Base-by-base conservation (phyloP, 1,140 invertebrate genomes). In the Zaprionus taronus region DNA sequence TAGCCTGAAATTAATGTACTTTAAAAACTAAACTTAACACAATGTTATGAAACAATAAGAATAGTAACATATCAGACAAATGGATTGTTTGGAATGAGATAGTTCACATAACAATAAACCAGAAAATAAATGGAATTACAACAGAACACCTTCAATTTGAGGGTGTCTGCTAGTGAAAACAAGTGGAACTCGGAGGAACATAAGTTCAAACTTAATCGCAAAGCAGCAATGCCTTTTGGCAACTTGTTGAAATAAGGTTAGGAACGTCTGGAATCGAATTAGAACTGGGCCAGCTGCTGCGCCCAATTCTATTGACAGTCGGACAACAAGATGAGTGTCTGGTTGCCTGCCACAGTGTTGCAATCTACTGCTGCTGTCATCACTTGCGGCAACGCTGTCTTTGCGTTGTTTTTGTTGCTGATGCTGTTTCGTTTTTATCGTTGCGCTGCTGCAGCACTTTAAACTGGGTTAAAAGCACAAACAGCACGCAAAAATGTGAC, bases 381-480 rank as follows among this genome's bases (percentile, higher is more conserved):
- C 41, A 47, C 41, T 47, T 47, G 41, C 41, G 41, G 41, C 34
- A 44, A 14, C 22, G 31, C 36, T 61, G 57, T n/a, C n/a, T 44
- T 47, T 56, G 38, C 51, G 72, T 26, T 58, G 72, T 17, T 26
- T 53, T 24, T 22, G 72, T 41, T 67, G 49, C 47, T 41, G 67
- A 20, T 56, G 70, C n/a, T 31, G 44, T 58, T 58, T 79, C 69
- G 44, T 65, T 69, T 60, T 49, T 68, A 44, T 74, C 56, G 38
- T 70, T 76, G 77, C 66, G 77, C 66, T 49, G 61, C 57, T 24
- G 71, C 65, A 74, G 72, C 72, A 62, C 53, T 74, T 68, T 61
- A 66, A 79, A 79, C 61, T 79, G 72, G 77, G 77, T 79, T 79
- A 79, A 79, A 79, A 79, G 77, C 72, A 79, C 77, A 79, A 58